Conservation (phyloP, 2,113 vertebrate species). For the Grantiella picta region DNA sequence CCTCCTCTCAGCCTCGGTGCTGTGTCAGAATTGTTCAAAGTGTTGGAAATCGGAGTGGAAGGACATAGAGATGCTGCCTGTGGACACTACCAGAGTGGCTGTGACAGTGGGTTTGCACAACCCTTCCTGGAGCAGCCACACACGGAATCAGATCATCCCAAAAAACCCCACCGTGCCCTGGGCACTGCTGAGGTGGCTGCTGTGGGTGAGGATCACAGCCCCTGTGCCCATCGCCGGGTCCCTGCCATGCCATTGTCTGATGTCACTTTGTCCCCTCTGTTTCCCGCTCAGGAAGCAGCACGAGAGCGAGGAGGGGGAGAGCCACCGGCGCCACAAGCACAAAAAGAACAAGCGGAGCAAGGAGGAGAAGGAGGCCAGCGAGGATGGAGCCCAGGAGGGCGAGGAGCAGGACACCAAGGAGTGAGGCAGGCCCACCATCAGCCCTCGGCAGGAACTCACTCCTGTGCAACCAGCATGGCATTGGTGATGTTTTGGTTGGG, state of each 20-base stretch:
- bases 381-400: constrained; percentile 43
- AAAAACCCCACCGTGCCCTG: rapidly evolving
- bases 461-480: background rate
- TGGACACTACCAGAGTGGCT: background rate
- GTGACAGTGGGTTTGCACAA: background rate
- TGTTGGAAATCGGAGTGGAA: no score
- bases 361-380: constrained; percentile 70
- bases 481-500: background rate
- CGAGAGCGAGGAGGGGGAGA: constrained; percentile 73
- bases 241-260: background rate
- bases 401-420: constrained; percentile 71
- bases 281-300: constrained; percentile 62
- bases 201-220: rapidly evolving
- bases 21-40: background rate
- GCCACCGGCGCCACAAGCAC: constrained; percentile 77
- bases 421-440: background rate
- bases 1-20: background rate
- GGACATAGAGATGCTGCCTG: rapidly evolving
- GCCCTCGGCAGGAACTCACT: background rate
- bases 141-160: rapidly evolving
- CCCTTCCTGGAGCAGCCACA: background rate
- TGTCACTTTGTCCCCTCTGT: background rate
- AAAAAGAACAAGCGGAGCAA: constrained; percentile 79
- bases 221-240: rapidly evolving
- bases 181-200: rapidly evolving